Evolutionary conservation across 1,140 invertebrate species (phyloP).

Genomic region (Drosophila kurseongensis): DNA sequence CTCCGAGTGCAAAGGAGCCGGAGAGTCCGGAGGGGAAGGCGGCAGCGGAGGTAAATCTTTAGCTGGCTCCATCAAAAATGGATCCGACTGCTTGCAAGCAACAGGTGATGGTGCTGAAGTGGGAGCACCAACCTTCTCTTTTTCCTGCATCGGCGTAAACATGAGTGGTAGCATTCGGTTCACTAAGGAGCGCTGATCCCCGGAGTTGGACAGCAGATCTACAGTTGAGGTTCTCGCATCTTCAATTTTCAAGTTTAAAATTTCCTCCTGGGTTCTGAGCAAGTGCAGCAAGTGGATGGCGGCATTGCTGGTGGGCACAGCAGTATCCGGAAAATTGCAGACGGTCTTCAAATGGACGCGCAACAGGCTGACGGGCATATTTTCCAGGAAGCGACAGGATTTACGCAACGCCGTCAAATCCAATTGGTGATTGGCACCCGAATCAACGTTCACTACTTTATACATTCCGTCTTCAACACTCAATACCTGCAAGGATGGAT

Average conservation of each 20-base stretch:
- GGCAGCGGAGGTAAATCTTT: constrained; percentile 14
- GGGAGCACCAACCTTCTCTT: neutral
- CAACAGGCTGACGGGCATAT: constrained; percentile 38
- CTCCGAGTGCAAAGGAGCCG: neutral
- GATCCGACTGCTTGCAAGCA: neutral
- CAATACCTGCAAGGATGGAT: constrained; percentile 18
- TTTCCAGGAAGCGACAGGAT: constrained; percentile 52
- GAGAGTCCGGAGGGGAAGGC: constrained; percentile 46
- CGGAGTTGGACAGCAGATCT: constrained; percentile 32
- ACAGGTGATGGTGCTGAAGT: neutral
- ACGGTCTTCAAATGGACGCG: constrained; percentile 38
- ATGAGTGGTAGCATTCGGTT: constrained; percentile 44
- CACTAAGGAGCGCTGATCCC: constrained; percentile 32
- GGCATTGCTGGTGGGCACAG: constrained; percentile 27
- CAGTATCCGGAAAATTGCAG: constrained; percentile 31
- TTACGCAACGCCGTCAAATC: constrained; percentile 21
- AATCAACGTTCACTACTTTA: constrained; percentile 51
- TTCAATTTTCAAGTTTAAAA: constrained; percentile 15
- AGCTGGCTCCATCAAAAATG: neutral
- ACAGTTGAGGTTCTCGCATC: neutral
- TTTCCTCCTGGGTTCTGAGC: neutral
- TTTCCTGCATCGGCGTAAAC: constrained; percentile 19
- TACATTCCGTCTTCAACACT: neutral
- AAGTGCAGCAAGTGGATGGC: constrained; percentile 21
- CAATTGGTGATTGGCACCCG: constrained; percentile 29